Evolutionary conservation across 1,140 invertebrate species (phyloP), one percentile per base, ranked within the genome.

Genomic region (Eriosoma lanigerum): DNA sequence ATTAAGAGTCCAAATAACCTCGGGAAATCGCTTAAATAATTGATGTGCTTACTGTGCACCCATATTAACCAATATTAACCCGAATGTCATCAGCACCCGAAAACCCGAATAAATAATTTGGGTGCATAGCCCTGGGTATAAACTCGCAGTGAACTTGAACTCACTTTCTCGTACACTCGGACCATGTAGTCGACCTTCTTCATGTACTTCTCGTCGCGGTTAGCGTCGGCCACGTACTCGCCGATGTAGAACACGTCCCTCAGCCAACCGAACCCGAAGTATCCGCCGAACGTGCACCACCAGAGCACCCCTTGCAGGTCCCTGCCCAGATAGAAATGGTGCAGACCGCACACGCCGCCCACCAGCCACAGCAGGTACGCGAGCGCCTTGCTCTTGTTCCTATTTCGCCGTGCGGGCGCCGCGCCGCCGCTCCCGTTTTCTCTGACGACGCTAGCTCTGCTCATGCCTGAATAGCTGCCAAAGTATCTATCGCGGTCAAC

Each of bases 281-380:
- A 95, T 5, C 95, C 96, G 19, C 95, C 96, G 13, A 94, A 86
- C 2, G 94, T 94, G 66, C 90, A 91, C 88, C 93, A 93, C 90
- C 93, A 96, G 0, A 96, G 87, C 84, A 98, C 93, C 0, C 93
- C 96, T 84, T 98, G 96, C n/a, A 90, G 88, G 85, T 97, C 94
- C 80, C 96, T 87, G 62, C 90, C 89, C 60, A 98, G 87, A 85
- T 98, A 98, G 84, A 97, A 90, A 85, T 97, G 95, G 87, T 98
- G 96, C 2, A 95, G 85, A 1, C 96, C 96, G 82, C 94, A 92
- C 83, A 93, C 87, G 13, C 96, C 96, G 50, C 94, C 94, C 82
- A 95, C 88, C 0, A 96, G 84, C 96, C 96, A 97, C 21, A 94
- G 87, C 21, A 97, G 58, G 85, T 96, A 96, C 0, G 95, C 89